Evolutionary conservation across 2,888 invertebrate species (phyloP), one percentile per base, ranked within the genome.

Genomic region (Aleiodes testaceus): DNA sequence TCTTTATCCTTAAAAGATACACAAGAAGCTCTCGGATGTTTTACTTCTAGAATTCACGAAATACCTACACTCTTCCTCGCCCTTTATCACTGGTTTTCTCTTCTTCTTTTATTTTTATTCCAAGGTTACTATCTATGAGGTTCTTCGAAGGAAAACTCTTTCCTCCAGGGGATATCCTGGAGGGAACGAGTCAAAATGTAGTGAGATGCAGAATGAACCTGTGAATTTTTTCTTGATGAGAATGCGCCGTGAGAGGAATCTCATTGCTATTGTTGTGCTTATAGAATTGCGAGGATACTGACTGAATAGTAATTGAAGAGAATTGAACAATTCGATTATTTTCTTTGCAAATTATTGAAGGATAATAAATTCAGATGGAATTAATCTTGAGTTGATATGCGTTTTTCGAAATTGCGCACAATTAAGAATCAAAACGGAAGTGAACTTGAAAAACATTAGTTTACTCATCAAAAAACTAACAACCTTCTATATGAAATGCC

Each of bases 1-100:
- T 79, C 75, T 77, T 74, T 77, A 76, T 76, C 74, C 76, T 36
- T 45, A 36, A 30, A 18, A 20, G 18, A 49, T 16, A 70, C 69
- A 55, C 71, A 76, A 73, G 9, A 36, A 36, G 11, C 7, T 65
- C 20, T 73, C 53, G 26, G 66, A 63, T 69, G 47, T 50, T 44
- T 61, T 44, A 30, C 55, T 9, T 30, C n/a, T 45, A 22, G 26
- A 45, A 26, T 55, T 55, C 55, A 26, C 30, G 30, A 45, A 67
- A 47, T 50, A 61, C 49, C 22, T 50, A 22, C 20, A 9, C 20
- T 45, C 22, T 63, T 18, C 16, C 18, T 59, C 18, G 5, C 14
- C 16, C 9, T 16, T 3, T 47, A 47, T 47, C n/a, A 14, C 14
- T 14, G 47, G 14, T 42, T 59, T 55, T 16, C 36, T 30, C 18